These are phyloP conservation scores for Clangula hyemalis DNA, from an alignment of 2,797 vertebrate genomes.

Conservation along the genomic window DNA sequence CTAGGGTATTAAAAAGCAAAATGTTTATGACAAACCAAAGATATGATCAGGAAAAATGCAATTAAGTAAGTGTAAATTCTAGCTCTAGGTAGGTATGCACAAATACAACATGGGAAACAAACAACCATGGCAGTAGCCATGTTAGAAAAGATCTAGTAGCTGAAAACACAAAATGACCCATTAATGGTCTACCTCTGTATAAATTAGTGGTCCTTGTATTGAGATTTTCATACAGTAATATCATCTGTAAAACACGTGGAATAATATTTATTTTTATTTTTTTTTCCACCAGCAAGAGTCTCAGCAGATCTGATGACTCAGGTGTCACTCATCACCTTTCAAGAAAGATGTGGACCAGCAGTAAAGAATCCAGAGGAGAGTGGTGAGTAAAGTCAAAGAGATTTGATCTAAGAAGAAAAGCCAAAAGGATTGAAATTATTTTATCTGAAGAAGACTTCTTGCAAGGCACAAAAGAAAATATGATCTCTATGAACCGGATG, in stretches of 20 bases:
- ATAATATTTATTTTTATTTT: background rate
- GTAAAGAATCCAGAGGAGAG: background rate
- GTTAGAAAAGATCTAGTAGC: background rate
- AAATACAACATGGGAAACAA: background rate
- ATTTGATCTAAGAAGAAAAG: background rate
- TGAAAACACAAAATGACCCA: slow-evolving; percentile 12
- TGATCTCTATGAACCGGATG: background rate
- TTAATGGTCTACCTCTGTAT: background rate
- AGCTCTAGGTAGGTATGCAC: background rate
- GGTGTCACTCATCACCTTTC: background rate
- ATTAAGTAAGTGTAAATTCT: background rate
- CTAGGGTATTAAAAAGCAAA: background rate
- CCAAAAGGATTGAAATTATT: background rate
- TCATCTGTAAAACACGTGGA: background rate
- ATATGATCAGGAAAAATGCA: background rate
- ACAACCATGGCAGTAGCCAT: background rate
- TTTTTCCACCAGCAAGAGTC: background rate
- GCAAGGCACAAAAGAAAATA: background rate
- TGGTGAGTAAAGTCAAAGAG: background rate
- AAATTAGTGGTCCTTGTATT: background rate
- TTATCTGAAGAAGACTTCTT: background rate
- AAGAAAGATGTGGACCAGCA: background rate
- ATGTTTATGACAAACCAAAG: background rate
- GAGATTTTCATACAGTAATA: background rate
- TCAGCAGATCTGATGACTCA: background rate